Percentiles rank a stretch among this genome's conserved stretches.
These are phyloP conservation scores for Oxytorus armatus DNA, from an alignment of 2,888 invertebrate species.

Conservation along the genomic window DNA sequence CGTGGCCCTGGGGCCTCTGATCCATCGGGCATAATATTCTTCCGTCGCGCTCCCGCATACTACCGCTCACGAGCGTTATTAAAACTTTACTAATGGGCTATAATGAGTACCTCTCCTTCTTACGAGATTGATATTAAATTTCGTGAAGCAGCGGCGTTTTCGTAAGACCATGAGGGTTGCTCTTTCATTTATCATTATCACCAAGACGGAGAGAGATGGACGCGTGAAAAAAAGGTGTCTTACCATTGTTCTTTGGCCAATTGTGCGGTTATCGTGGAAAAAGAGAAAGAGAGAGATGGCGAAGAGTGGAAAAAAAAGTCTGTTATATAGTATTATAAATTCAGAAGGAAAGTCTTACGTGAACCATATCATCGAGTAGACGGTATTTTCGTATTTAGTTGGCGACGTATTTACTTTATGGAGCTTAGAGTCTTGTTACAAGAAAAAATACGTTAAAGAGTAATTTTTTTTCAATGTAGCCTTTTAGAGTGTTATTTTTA, in stretches of 20 bases:
- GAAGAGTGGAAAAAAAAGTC: conserved; percentile 41
- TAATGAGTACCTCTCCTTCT: conserved; percentile 78
- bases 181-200: conserved; percentile 79
- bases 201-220: conserved; percentile 69
- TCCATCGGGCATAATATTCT: conserved; percentile 33
- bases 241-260: conserved; percentile 63
- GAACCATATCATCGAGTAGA: conserved; percentile 6
- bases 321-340: conserved; percentile 31
- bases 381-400: too few relatives aligned
- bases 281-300: conserved; percentile 6
- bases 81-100: conserved; percentile 81
- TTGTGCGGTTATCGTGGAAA: conserved; percentile 42
- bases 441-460: too few relatives aligned
- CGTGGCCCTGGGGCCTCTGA: conserved; percentile 40
- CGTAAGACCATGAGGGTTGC: conserved; percentile 32
- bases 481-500: too few relatives aligned
- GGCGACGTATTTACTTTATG: too few relatives aligned
- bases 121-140: conserved; percentile 80
- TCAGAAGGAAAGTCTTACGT: conserved; percentile 13
- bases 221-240: conserved; percentile 49
- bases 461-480: too few relatives aligned
- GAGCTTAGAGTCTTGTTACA: too few relatives aligned
- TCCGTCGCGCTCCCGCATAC: conserved; percentile 12
- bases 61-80: conserved; percentile 75
- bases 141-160: conserved; percentile 73